phyloP scores from a whole-genome alignment of 2,113 vertebrate genomes.

The Nothoprocta pentlandii region DNA sequence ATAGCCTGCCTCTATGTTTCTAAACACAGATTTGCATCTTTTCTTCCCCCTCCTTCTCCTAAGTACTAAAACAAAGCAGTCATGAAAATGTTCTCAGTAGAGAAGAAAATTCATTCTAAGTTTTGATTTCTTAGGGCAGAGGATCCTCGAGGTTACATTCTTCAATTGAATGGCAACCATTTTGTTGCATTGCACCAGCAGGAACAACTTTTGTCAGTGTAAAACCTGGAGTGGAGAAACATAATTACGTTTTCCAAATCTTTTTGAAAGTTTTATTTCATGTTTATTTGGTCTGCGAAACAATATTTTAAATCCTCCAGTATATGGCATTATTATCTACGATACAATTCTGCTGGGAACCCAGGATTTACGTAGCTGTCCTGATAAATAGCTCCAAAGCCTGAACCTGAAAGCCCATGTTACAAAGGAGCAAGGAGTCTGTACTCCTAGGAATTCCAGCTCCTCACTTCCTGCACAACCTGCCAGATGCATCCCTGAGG shows the following conservation, averaged over 20 bases:
- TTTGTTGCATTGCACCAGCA: slow-evolving; percentile 33
- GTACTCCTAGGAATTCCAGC: background rate
- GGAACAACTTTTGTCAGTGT: slow-evolving; percentile 22
- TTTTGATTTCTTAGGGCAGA: slow-evolving; percentile 44
- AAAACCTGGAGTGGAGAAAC: background rate
- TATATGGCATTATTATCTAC: background rate
- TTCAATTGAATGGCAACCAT: slow-evolving; percentile 49
- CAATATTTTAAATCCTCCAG: background rate
- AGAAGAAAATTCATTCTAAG: slow-evolving; percentile 11
- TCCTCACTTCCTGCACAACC: background rate
- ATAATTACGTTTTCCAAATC: slow-evolving; percentile 6
- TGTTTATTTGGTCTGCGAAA: background rate
- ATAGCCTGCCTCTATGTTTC: background rate
- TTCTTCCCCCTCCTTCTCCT: slow-evolving; percentile 14
- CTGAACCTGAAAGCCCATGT: background rate
- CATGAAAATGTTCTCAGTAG: background rate
- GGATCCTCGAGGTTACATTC: slow-evolving; percentile 39
- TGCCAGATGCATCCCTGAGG: background rate
- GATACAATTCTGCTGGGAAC: background rate
- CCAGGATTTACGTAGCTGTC: background rate
- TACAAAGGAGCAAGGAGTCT: background rate
- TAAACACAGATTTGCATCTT: background rate
- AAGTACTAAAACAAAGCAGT: background rate
- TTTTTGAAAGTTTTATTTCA: background rate
- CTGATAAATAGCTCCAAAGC: background rate